Base-by-base conservation (phyloP, 2,888 invertebrate species). In the Lochmaea crataegi region DNA sequence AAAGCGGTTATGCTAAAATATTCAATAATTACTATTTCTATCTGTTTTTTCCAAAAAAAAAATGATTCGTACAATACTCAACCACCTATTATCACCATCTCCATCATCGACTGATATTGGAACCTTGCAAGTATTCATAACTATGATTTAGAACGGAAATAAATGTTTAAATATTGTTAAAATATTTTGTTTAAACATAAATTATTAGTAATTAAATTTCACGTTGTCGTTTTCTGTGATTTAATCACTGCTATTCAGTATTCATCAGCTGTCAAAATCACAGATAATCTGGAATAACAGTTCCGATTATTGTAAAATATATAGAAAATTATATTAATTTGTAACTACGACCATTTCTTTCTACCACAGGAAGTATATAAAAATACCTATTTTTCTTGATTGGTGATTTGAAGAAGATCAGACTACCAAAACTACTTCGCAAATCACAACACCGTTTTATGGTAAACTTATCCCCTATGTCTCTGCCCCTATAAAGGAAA, bases 81-180 rank as follows among this genome's bases (percentile, higher is more conserved):
- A 90, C 96, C 96, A 96, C 83, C 96, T 90, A 82, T 93, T 93
- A 87, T 96, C 96, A 66, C 95, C 96, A 82, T 94, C 94, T 61
- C 89, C 88, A 87, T 96, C 96, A 84, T 91, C 90, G 80, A 92
- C 91, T 77, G 92, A 91, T 76, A 90, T 88, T 78, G 96, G 92
- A 80, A 90, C 87, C 80, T 91, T 90, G 84, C 95, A 94, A 80
- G 91, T 90, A 89, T 94, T 94, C 93, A 94, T 93, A 42, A 3
- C 18, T 51, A 22, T 22, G 11, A 16, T n/a, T 66, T 51, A 48
- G 14, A 48, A 48, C 6, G 12, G 10, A 38, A 61, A 18, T 16
- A 61, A 61, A 61, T 61, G 12, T 61, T 38, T 41, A 18, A 42
- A 41, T 18, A 41, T 32, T 38, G 7, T 32, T 11, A 10, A 32